Evolutionary conservation across 2,113 vertebrate genomes (phyloP), one percentile per base, ranked within the genome.

Genomic region (Abramis brama): DNA sequence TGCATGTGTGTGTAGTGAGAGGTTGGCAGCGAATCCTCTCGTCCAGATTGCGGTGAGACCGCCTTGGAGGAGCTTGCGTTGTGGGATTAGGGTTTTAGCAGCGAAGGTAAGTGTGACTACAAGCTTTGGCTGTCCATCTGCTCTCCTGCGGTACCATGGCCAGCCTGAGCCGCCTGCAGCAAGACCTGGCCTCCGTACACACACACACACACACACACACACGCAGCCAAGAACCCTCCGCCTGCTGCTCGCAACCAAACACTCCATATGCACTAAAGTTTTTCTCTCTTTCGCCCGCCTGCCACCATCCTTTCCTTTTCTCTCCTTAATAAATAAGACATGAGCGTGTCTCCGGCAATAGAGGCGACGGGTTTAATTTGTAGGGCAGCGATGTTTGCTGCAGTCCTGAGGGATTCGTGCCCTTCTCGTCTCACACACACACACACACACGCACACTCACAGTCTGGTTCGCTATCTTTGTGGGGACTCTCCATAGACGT

Each of bases 31-130:
- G 96, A 93, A 92, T 92, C 93, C 92, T 93, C 94, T 94, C 94
- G 97, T 98, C 97, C 98, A 99, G 98, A 99, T 99, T 99, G 98
- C 97, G 96, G 96, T 96, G 97, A 99, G 97, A 96, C 97, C 97
- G 98, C 96, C 97, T 99, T 99, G 98, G 98, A 98, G 98, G 96
- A 96, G 96, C 96, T 96, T 97, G 97, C 97, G 97, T 96, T 93
- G 97, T 97, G 97, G 98, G 98, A 99, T 99, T 99, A 97, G 97
- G 97, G 98, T 97, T 99, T 99, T 99, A 99, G 97, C 96, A 97
- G 97, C 96, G 97, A 99, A 99, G 98, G 98, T 99, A 99, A 99
- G 98, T 99, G 98, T 99, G 97, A 99, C 98, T 98, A 98, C 97
- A 97, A 99, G 98, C 98, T 97, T 97, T 99, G 97, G 97, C 97